A percentile compares a stretch with the other conserved stretches of the same genome.
phyloP scores from a whole-genome alignment of 1,140 invertebrate species.

The Metopolophium dirhodum region DNA sequence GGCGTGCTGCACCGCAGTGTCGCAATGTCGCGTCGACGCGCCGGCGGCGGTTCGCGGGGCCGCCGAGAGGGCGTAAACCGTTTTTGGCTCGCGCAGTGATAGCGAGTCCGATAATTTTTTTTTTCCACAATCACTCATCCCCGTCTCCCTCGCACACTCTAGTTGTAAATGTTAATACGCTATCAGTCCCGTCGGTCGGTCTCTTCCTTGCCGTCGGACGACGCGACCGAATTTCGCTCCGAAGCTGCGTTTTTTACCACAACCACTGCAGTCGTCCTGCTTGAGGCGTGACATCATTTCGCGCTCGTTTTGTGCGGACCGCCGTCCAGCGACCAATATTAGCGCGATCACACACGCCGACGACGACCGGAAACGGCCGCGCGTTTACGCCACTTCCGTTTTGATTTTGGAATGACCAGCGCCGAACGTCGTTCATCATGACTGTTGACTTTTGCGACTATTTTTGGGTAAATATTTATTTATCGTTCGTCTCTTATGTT shows the following conservation, averaged over 20 bases:
- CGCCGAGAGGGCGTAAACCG: constrained; percentile 33
- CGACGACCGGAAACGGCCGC: background rate
- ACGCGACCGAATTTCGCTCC: no score
- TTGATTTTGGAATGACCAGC: constrained; percentile 36
- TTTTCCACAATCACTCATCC: constrained; percentile 10
- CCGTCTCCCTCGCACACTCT: background rate
- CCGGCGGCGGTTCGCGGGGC: background rate
- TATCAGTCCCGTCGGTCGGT: background rate
- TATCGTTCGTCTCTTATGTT: background rate
- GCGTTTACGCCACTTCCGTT: background rate
- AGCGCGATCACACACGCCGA: no score
- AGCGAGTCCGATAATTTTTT: constrained; percentile 25
- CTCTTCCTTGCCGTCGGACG: background rate
- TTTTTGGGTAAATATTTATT: constrained; percentile 73
- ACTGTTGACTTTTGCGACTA: constrained; percentile 82
- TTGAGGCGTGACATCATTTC: background rate
- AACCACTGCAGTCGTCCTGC: background rate
- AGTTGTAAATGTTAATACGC: background rate
- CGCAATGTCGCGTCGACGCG: background rate
- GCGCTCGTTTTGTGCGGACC: background rate
- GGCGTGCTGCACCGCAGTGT: background rate
- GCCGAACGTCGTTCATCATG: constrained; percentile 64
- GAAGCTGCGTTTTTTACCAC: background rate
- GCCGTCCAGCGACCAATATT: no score
- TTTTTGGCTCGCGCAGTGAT: background rate